Evolutionary conservation across 2,888 invertebrate species (phyloP).

Genomic region (Andrena bucephala): DNA sequence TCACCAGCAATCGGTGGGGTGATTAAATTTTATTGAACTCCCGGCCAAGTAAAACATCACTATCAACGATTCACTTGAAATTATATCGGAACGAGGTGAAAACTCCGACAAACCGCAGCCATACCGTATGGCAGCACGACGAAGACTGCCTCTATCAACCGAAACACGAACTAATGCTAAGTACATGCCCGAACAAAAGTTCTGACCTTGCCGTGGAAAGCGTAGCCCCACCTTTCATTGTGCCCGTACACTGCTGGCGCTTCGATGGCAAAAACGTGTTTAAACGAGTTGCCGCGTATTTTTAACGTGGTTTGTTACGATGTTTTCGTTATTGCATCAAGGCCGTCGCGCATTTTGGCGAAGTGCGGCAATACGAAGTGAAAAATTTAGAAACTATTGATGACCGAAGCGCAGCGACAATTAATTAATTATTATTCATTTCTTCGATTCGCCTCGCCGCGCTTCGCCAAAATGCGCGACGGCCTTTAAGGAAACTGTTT

Average conservation of each 20-base stretch:
- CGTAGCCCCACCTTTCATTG: conserved; percentile 43
- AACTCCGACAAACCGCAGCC: conserved; percentile 76
- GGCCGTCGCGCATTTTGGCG: no score
- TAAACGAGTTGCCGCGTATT: not conserved
- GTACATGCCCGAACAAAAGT: conserved; percentile 76
- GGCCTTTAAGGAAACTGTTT: not conserved
- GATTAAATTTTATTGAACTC: conserved; percentile 39
- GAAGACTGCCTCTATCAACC: conserved; percentile 81
- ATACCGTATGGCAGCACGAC: conserved; percentile 81
- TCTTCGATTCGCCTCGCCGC: no score
- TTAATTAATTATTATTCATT: no score
- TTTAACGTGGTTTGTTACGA: not conserved
- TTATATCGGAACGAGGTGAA: conserved; percentile 71
- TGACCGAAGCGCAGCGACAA: no score
- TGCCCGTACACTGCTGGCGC: conserved; percentile 7
- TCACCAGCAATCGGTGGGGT: conserved; percentile 58
- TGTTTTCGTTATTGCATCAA: not conserved
- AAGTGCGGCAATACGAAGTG: no score
- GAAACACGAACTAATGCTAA: conserved; percentile 76
- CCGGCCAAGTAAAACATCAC: conserved; percentile 63
- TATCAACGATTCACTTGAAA: conserved; percentile 66
- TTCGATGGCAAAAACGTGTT: not conserved
- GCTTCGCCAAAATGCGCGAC: no score
- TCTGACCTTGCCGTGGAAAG: conserved; percentile 20
- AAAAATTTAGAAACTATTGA: no score